Percentiles rank a stretch among this genome's conserved stretches.
These are phyloP conservation scores for Solen grandis DNA, from an alignment of 1,140 invertebrate genomes.

Conservation along the genomic window DNA sequence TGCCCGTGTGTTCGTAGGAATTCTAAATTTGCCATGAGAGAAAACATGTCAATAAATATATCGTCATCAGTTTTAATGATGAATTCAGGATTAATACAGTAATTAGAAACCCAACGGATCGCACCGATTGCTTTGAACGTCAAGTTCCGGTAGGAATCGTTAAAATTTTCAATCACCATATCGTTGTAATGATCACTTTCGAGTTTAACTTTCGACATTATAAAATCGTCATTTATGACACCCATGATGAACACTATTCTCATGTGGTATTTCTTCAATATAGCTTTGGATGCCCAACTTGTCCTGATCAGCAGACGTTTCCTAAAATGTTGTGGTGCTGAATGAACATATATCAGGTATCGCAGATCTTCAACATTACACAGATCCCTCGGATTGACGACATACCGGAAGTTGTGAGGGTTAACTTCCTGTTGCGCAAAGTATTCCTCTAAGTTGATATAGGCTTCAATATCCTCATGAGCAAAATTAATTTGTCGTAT, in stretches of 20 bases:
- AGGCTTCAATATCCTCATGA: no score
- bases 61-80: slow-evolving; percentile 83
- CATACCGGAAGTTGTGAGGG: slow-evolving; percentile 62
- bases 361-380: slow-evolving; percentile 47
- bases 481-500: no score
- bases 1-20: slow-evolving; percentile 47
- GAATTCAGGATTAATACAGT: slow-evolving; percentile 83
- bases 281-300: slow-evolving; percentile 74
- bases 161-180: slow-evolving; percentile 89
- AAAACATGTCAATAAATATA: slow-evolving; percentile 76
- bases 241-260: slow-evolving; percentile 87
- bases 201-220: slow-evolving; percentile 82
- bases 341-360: slow-evolving; percentile 74
- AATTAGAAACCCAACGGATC: slow-evolving; percentile 89
- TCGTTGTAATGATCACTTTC: slow-evolving; percentile 86
- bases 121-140: slow-evolving; percentile 93
- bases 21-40: slow-evolving; percentile 85
- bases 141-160: slow-evolving; percentile 91
- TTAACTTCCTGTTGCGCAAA: slow-evolving; percentile 51
- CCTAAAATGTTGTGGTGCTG: slow-evolving; percentile 71
- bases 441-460: no score
- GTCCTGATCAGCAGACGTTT: slow-evolving; percentile 73
- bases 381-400: slow-evolving; percentile 60
- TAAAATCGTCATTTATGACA: slow-evolving; percentile 78
- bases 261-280: slow-evolving; percentile 62